These are phyloP conservation scores for human DNA, from an alignment of 2,113 vertebrate species.

Conservation along the genomic window DNA sequence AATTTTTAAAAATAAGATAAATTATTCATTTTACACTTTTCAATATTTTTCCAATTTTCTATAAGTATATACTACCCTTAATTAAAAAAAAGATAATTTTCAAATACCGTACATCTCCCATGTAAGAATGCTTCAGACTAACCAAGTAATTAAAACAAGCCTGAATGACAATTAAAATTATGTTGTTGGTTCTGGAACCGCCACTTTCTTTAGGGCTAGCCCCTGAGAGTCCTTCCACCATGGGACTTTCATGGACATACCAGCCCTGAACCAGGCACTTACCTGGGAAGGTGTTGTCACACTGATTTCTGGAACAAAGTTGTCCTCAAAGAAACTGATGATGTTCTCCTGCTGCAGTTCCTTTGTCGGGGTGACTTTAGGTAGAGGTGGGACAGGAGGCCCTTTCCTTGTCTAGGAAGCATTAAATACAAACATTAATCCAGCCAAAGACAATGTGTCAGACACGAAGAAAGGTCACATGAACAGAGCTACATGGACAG, in stretches of 20 bases:
- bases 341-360: conserved; percentile 96
- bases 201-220: background rate
- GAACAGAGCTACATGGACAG: background rate
- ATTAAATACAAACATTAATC: conserved; percentile 35
- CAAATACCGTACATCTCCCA: background rate
- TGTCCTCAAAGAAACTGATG: conserved; percentile 96
- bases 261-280: background rate
- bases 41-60: background rate
- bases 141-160: background rate
- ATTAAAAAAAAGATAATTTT: background rate
- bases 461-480: background rate
- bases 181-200: background rate
- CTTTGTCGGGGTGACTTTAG: conserved; percentile 95
- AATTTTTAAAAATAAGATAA: background rate
- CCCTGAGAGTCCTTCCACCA: background rate
- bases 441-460: rapidly evolving
- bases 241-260: rapidly evolving
- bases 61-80: background rate
- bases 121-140: background rate
- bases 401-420: conserved; percentile 93
- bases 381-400: conserved; percentile 94
- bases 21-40: background rate
- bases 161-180: background rate
- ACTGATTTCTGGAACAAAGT: conserved; percentile 92
- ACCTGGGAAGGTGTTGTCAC: conserved; percentile 94